Conservation (phyloP, 2,797 vertebrate species). For the Centroberyx gerrardi region DNA sequence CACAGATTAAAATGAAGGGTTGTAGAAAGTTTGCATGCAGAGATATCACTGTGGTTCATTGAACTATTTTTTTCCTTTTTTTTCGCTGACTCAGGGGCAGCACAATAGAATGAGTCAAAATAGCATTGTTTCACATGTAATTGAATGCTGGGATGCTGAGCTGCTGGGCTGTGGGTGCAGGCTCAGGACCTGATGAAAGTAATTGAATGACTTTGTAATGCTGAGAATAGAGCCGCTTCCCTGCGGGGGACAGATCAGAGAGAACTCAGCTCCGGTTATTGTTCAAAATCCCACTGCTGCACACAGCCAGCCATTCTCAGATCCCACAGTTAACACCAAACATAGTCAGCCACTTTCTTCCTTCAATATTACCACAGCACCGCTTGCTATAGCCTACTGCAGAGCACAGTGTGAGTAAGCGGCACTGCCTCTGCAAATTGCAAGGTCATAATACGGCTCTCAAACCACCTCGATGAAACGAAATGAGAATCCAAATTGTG, state of each 20-base stretch:
- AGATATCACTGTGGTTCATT: neutral
- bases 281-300: conserved; percentile 30
- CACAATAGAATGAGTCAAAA: conserved; percentile 22
- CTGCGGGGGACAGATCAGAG: conserved; percentile 45
- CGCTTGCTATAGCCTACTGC: conserved; percentile 15
- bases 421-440: conserved; percentile 9
- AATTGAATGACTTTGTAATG: conserved; percentile 47
- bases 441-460: neutral
- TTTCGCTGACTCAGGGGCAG: conserved; percentile 12
- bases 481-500: neutral
- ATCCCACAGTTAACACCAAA: conserved; percentile 5
- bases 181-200: conserved; percentile 41
- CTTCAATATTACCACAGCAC: neutral
- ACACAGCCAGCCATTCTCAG: neutral
- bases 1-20: neutral
- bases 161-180: conserved; percentile 6
- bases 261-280: conserved; percentile 30
- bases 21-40: neutral
- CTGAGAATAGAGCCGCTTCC: conserved; percentile 36
- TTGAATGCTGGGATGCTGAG: conserved; percentile 14
- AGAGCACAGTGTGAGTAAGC: neutral
- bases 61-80: neutral
- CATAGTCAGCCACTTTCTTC: neutral
- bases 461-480: neutral
- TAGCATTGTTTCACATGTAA: conserved; percentile 29